phyloP scores from a whole-genome alignment of 1,140 invertebrate genomes.

The Drosophila ficusphila region DNA sequence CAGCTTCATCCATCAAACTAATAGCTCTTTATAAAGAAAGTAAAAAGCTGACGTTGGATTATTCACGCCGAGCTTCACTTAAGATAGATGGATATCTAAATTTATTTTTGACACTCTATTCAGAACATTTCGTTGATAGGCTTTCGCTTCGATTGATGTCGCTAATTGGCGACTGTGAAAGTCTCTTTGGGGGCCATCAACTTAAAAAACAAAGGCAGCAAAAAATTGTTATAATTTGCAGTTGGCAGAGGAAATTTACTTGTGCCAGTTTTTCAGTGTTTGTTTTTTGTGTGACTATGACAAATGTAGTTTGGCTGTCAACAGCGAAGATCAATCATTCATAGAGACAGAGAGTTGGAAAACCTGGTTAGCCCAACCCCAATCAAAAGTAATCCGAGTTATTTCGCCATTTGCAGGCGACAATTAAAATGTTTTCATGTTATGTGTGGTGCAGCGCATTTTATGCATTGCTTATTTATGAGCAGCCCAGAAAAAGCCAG shows the following conservation, averaged over 20 bases:
- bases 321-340: constrained; percentile 55
- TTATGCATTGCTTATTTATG: constrained; percentile 50
- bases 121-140: constrained; percentile 9
- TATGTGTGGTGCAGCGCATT: constrained; percentile 33
- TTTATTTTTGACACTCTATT: constrained; percentile 21
- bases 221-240: constrained; percentile 18
- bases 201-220: constrained; percentile 32
- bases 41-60: constrained; percentile 2
- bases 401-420: constrained; percentile 61
- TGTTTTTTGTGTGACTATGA: constrained; percentile 15
- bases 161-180: constrained; percentile 40
- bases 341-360: constrained; percentile 30
- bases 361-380: constrained; percentile 32
- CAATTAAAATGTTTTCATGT: constrained; percentile 74
- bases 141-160: constrained; percentile 16
- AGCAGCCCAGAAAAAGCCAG: constrained; percentile 5
- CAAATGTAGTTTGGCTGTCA: constrained; percentile 73
- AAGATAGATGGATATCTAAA: constrained; percentile 2
- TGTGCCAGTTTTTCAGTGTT: constrained; percentile 49
- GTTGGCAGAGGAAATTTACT: constrained; percentile 20
- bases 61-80: neutral
- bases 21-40: constrained; percentile 16
- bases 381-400: constrained; percentile 37
- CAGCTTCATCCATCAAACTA: constrained; percentile 21
- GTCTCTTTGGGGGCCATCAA: constrained; percentile 4